These are phyloP conservation scores for Machaerirhynchus nigripectus DNA, from an alignment of 2,113 vertebrate genomes.

Conservation along the genomic window DNA sequence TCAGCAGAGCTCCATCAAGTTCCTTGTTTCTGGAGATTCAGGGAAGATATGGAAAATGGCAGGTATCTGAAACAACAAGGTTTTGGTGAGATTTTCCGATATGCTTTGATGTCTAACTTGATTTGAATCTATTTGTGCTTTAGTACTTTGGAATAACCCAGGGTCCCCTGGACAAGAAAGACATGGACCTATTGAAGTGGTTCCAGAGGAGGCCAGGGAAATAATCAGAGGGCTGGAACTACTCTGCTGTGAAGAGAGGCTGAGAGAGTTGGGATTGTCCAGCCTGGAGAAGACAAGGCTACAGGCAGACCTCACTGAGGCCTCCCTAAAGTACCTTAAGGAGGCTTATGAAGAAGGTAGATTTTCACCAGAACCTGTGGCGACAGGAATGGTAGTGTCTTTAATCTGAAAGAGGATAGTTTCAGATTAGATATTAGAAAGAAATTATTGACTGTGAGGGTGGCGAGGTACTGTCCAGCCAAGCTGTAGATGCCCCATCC, in stretches of 20 bases:
- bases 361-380: not conserved
- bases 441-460: not conserved
- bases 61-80: not conserved
- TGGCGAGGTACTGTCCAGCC: not conserved
- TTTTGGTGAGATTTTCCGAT: not conserved
- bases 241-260: rapidly evolving
- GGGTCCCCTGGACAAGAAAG: not conserved
- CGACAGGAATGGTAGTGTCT: not conserved
- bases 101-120: not conserved
- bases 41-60: not conserved
- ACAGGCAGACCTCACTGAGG: rapidly evolving
- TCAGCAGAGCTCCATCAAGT: not conserved
- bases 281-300: not conserved
- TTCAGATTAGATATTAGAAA: not conserved
- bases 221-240: not conserved
- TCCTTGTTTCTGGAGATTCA: not conserved
- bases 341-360: not conserved
- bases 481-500: not conserved
- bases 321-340: not conserved
- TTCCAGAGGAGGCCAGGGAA: not conserved
- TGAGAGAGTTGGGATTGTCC: not conserved
- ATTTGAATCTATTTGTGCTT: not conserved
- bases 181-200: rapidly evolving
- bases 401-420: not conserved
- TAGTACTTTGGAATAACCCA: not conserved